Base-by-base conservation (phyloP, 1,140 invertebrate genomes). In the Uloborus diversus region DNA sequence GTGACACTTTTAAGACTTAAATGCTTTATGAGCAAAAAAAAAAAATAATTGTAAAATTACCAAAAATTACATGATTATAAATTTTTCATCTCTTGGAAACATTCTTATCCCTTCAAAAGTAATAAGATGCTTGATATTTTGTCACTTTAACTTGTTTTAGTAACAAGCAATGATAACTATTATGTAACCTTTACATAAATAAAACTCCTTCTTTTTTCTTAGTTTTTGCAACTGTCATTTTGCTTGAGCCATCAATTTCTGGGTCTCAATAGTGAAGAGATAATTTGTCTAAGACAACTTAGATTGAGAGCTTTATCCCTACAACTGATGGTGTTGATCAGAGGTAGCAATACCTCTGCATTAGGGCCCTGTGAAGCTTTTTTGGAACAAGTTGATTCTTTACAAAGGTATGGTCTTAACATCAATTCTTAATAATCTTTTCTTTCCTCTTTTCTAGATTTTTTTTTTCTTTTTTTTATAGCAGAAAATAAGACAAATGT, bases 241-340 rank as follows among this genome's bases (percentile, higher is more conserved):
- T 90, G 90, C 87, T 87, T 97, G 32, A 92, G 95, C 85, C 92
- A 94, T 86, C 90, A 94, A 20, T 97, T 96, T 86, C 92, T 92
- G 66, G 93, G 93, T 0, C 88, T 96, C 28, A 91, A 89, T 33
- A 90, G 92, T 57, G 89, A 89, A 5, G 94, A 96, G 84, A 89
- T 91, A 49, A 90, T 92, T 47, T 88, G 92, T 30, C 92, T 97
- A 14, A 92, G 92, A 84, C 93, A 97, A 85, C 89, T 97, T 27
- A 91, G 94, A 83, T 84, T 98, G 4, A 92, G 94, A 83, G 94
- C 94, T 11, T 87, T 95, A 25, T 94, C 94, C 1, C 87, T 97
- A 5, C 93, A 96, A 84, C 87, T 98, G 37, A 91, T 95, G 1
- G 90, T 92, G 79, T 90, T 91, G n/a, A 90, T 92, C 0, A 88